phyloP scores from a whole-genome alignment of 2,888 invertebrate genomes.

The Trachelus troglodyta region DNA sequence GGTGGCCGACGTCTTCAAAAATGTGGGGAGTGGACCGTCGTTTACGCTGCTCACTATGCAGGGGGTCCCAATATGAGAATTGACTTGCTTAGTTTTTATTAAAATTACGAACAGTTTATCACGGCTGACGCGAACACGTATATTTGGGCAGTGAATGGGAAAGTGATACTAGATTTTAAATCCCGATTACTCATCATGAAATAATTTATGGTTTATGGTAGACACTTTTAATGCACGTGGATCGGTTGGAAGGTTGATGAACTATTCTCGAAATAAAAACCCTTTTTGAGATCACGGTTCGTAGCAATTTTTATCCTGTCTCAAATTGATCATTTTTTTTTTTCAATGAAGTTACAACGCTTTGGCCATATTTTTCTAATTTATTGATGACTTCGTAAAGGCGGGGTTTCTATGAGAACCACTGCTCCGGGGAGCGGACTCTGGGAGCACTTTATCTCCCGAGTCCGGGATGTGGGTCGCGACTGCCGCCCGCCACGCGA shows the following conservation, averaged over 20 bases:
- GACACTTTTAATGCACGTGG: background rate
- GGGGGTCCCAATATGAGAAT: slow-evolving; percentile 24
- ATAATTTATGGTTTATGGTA: background rate
- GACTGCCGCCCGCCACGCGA: slow-evolving; percentile 62
- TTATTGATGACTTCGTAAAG: slow-evolving; percentile 31
- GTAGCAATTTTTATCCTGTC: background rate
- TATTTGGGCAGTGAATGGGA: background rate
- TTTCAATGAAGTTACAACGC: background rate
- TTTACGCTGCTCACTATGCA: slow-evolving; percentile 34
- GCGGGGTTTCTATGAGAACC: slow-evolving; percentile 62
- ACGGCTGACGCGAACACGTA: background rate
- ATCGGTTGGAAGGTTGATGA: background rate
- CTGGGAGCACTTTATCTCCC: slow-evolving; percentile 59
- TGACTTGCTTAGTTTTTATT: background rate
- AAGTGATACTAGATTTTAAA: background rate
- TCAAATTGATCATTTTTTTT: background rate
- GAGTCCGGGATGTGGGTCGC: slow-evolving; percentile 63
- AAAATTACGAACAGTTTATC: background rate
- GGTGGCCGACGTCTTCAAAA: slow-evolving; percentile 55
- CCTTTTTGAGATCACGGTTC: background rate
- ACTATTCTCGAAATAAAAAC: background rate
- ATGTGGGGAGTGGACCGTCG: slow-evolving; percentile 56
- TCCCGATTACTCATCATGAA: background rate
- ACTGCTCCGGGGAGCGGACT: slow-evolving; percentile 55
- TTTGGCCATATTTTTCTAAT: background rate